A percentile compares a stretch with the other conserved stretches of the same genome.
phyloP scores from a whole-genome alignment of 2,888 invertebrate genomes.

The Gymnoscelis rufifasciata region DNA sequence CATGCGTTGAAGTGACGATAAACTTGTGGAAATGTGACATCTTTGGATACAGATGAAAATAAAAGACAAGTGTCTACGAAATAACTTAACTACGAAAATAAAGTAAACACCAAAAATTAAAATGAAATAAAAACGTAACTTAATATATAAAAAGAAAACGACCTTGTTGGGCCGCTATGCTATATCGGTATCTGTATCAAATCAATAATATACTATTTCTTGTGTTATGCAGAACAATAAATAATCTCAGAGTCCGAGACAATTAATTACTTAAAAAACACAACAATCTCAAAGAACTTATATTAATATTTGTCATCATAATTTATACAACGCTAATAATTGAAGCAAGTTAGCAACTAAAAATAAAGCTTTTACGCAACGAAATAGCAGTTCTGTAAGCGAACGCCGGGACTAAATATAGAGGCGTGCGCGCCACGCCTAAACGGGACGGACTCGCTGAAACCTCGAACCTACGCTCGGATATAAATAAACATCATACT shows the following conservation, averaged over 20 bases:
- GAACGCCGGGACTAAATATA: slow-evolving; percentile 55
- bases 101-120: no score
- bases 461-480: slow-evolving; percentile 30
- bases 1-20: slow-evolving; percentile 12
- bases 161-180: no score
- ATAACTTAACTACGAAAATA: background rate
- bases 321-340: slow-evolving; percentile 30
- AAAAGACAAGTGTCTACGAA: background rate
- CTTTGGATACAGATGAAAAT: background rate
- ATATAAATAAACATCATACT: slow-evolving; percentile 24
- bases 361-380: slow-evolving; percentile 54
- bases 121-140: no score
- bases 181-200: no score
- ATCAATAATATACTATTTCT: no score
- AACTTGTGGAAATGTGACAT: slow-evolving; percentile 6
- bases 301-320: background rate
- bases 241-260: no score
- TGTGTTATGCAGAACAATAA: no score
- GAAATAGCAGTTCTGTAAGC: slow-evolving; percentile 40
- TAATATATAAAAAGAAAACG: no score
- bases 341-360: slow-evolving; percentile 43
- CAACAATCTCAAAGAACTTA: background rate
- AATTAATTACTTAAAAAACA: background rate
- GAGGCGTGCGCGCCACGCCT: slow-evolving; percentile 50
- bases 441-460: slow-evolving; percentile 43